Evolutionary conservation across 2,888 invertebrate species (phyloP).

Genomic region (Scaptodrosophila latifasciaeformis): DNA sequence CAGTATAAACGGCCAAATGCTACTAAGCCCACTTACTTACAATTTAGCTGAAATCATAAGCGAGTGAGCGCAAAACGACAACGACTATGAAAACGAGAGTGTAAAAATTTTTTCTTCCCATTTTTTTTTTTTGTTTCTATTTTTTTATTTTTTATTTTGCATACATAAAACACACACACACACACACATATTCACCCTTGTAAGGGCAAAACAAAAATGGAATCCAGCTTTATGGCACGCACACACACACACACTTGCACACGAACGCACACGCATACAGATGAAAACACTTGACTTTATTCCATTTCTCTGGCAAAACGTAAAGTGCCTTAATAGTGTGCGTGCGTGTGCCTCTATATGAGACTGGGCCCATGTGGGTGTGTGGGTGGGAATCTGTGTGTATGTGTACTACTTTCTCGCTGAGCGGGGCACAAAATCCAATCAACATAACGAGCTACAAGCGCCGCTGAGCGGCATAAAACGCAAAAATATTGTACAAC

Average conservation of each 20-base stretch:
- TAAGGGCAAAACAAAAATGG: conserved; percentile 29
- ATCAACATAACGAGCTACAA: conserved; percentile 70
- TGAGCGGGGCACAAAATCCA: conserved; percentile 66
- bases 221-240: conserved; percentile 64
- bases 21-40: conserved; percentile 68
- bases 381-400: conserved; percentile 5
- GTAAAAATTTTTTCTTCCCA: conserved; percentile 40
- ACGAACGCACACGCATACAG: conserved; percentile 1
- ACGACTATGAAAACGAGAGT: conserved; percentile 59
- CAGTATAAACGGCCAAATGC: conserved; percentile 57
- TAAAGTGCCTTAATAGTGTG: conserved; percentile 63
- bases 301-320: conserved; percentile 19
- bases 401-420: conserved; percentile 60
- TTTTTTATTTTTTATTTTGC: too few species aligned
- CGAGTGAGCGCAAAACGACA: conserved; percentile 26
- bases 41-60: conserved; percentile 45
- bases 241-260: conserved; percentile 27
- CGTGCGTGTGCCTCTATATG: conserved; percentile 25
- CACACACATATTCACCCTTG: neutral
- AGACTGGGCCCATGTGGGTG: conserved; percentile 11
- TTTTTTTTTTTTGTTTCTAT: neutral
- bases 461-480: conserved; percentile 66
- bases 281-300: conserved; percentile 18
- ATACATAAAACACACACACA: conserved; percentile 46
- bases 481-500: conserved; percentile 36